These are phyloP conservation scores for Decapterus maruadsi DNA, from an alignment of 2,797 vertebrate species.

Conservation along the genomic window DNA sequence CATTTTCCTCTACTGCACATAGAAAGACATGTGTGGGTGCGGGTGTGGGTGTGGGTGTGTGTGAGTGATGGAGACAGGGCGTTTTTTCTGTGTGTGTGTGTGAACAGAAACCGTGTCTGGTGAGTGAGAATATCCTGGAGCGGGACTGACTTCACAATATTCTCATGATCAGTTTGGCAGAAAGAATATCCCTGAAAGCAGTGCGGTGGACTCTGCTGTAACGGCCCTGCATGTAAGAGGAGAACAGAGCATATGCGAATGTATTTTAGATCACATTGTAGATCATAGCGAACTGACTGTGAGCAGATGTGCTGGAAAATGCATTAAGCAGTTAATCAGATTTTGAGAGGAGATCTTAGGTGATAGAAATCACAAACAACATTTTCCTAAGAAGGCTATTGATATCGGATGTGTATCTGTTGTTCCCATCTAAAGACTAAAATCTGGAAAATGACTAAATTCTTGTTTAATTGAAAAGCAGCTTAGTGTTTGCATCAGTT, in stretches of 20 bases:
- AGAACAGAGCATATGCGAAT: slow-evolving; percentile 65
- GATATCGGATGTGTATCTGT: slow-evolving; percentile 34
- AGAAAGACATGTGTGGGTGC: slow-evolving; percentile 22
- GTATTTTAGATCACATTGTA: slow-evolving; percentile 61
- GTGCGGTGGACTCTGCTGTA: slow-evolving; percentile 22
- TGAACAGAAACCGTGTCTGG: slow-evolving; percentile 39
- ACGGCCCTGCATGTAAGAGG: slow-evolving; percentile 55
- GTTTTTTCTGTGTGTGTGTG: slow-evolving; percentile 8
- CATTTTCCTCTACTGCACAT: neutral
- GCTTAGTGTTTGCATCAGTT: slow-evolving; percentile 30
- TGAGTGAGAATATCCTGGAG: slow-evolving; percentile 48
- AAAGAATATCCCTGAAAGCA: slow-evolving; percentile 59
- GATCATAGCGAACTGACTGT: slow-evolving; percentile 46
- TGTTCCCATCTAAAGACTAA: slow-evolving; percentile 32
- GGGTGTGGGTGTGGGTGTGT: neutral
- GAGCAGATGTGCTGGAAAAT: slow-evolving; percentile 56
- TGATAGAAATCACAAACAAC: slow-evolving; percentile 49
- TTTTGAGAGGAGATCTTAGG: slow-evolving; percentile 50
- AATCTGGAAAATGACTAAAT: slow-evolving; percentile 31
- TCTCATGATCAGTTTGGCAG: slow-evolving; percentile 49
- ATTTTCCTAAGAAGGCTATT: slow-evolving; percentile 16
- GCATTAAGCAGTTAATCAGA: slow-evolving; percentile 50
- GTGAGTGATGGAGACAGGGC: neutral
- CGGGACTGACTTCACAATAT: slow-evolving; percentile 31
- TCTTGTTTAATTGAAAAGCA: slow-evolving; percentile 12